Conservation (phyloP, 2,888 invertebrate species). For the Ellobium chinense region DNA sequence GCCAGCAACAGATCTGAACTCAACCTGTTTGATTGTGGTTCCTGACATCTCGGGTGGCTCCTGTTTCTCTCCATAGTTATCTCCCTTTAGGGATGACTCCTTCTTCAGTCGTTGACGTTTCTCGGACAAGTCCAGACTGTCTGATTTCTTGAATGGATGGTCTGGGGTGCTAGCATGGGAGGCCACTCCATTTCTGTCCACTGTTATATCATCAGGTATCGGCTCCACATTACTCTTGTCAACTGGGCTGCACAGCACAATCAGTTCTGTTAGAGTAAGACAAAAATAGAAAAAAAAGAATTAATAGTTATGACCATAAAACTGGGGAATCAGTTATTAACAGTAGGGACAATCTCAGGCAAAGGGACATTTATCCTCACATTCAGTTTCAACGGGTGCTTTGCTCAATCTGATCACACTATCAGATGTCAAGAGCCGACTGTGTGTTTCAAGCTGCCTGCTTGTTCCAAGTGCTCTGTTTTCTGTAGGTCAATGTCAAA, state of each 20-base stretch:
- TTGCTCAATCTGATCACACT: too few species aligned
- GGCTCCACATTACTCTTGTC: slow-evolving; percentile 53
- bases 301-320: too few species aligned
- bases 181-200: slow-evolving; percentile 23
- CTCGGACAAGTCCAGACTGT: slow-evolving; percentile 38
- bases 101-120: slow-evolving; percentile 20
- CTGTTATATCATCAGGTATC: slow-evolving; percentile 29
- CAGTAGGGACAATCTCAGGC: too few species aligned
- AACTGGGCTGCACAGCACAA: slow-evolving; percentile 70
- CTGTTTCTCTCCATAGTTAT: background rate
- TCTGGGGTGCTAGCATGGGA: slow-evolving; percentile 3
- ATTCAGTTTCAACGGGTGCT: too few species aligned
- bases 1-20: slow-evolving; percentile 62
- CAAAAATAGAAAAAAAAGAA: too few species aligned
- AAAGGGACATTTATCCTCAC: too few species aligned
- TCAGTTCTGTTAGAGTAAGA: slow-evolving; percentile 65
- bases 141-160: slow-evolving; percentile 33
- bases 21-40: slow-evolving; percentile 63
- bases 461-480: too few species aligned
- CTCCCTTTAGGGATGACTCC: slow-evolving; percentile 33
- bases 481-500: too few species aligned
- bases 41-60: slow-evolving; percentile 44
- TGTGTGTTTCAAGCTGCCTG: too few species aligned
- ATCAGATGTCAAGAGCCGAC: too few species aligned
- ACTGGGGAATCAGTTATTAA: too few species aligned